These are phyloP conservation scores for Drosophila histrio DNA, from an alignment of 2,888 invertebrate species.

Conservation along the genomic window DNA sequence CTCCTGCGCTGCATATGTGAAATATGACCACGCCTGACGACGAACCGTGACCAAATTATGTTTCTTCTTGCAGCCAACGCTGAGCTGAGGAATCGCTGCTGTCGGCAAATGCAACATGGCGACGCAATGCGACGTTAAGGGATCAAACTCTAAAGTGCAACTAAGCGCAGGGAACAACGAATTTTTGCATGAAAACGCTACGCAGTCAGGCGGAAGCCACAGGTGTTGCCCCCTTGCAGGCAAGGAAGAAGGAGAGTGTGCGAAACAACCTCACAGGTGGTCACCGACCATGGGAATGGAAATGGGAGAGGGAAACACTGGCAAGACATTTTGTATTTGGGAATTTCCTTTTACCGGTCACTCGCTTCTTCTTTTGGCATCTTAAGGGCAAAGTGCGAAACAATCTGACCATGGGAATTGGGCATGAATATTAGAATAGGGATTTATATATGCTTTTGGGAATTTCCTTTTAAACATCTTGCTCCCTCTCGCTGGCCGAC, in stretches of 20 bases:
- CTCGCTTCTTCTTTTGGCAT: constrained; percentile 15
- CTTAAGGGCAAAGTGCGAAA: constrained; percentile 29
- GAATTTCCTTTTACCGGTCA: constrained; percentile 70
- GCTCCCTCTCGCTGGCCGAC: constrained; percentile 22
- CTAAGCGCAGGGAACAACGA: constrained; percentile 39
- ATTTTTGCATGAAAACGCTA: constrained; percentile 34
- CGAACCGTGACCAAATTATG: constrained; percentile 63
- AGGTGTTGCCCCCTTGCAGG: constrained; percentile 48
- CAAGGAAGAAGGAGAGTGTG: constrained; percentile 16
- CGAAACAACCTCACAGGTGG: constrained; percentile 59
- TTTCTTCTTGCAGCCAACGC: constrained; percentile 23
- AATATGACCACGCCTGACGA: constrained; percentile 57
- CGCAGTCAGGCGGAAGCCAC: constrained; percentile 56
- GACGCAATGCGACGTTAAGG: constrained; percentile 42
- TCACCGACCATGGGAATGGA: constrained; percentile 10
- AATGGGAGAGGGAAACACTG: constrained; percentile 5
- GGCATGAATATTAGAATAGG: constrained; percentile 1
- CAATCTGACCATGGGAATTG: constrained; percentile 12
- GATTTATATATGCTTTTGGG: constrained; percentile 46
- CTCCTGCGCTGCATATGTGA: constrained; percentile 56
- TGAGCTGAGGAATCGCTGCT: constrained; percentile 23
- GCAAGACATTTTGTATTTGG: constrained; percentile 41
- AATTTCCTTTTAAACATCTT: constrained; percentile 55
- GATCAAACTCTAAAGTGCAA: constrained; percentile 60
- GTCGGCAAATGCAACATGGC: constrained; percentile 61